Evolutionary conservation across 2,888 invertebrate species (phyloP).

Genomic region (Lamellibrachia columna): DNA sequence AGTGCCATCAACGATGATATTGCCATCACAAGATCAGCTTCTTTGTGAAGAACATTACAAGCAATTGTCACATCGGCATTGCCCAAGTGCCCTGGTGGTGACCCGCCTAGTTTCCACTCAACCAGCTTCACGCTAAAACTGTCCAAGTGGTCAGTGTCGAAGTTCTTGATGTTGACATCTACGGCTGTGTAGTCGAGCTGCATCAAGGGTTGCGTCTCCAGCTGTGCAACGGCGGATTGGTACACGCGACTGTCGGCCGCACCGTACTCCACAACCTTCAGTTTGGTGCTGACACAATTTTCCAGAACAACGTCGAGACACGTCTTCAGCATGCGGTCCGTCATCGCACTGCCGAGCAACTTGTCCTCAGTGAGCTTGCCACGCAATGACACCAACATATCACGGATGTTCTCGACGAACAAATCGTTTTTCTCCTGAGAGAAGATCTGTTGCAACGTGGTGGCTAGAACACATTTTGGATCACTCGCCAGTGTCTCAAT

Average conservation of each 20-base stretch:
- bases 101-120: constrained; percentile 73
- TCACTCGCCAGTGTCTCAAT: not conserved
- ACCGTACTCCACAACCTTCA: constrained; percentile 76
- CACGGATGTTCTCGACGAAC: constrained; percentile 25
- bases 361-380: constrained; percentile 39
- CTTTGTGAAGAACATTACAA: constrained; percentile 50
- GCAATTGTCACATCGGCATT: constrained; percentile 54
- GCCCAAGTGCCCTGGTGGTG: constrained; percentile 57
- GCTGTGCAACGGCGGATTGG: constrained; percentile 43
- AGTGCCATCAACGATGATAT: constrained; percentile 66
- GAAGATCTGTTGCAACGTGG: constrained; percentile 29
- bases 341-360: constrained; percentile 43
- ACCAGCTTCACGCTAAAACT: constrained; percentile 73
- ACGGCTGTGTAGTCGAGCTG: constrained; percentile 73
- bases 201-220: constrained; percentile 77
- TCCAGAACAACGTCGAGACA: constrained; percentile 80
- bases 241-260: constrained; percentile 39
- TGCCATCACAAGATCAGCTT: constrained; percentile 43
- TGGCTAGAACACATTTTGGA: constrained; percentile 23
- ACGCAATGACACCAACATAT: not conserved
- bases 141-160: constrained; percentile 66
- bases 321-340: constrained; percentile 55
- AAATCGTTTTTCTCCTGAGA: constrained; percentile 24
- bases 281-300: constrained; percentile 77
- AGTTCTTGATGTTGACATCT: constrained; percentile 69